These are phyloP conservation scores for Mus minutoides DNA, from an alignment of 2,797 vertebrate species.

Conservation along the genomic window DNA sequence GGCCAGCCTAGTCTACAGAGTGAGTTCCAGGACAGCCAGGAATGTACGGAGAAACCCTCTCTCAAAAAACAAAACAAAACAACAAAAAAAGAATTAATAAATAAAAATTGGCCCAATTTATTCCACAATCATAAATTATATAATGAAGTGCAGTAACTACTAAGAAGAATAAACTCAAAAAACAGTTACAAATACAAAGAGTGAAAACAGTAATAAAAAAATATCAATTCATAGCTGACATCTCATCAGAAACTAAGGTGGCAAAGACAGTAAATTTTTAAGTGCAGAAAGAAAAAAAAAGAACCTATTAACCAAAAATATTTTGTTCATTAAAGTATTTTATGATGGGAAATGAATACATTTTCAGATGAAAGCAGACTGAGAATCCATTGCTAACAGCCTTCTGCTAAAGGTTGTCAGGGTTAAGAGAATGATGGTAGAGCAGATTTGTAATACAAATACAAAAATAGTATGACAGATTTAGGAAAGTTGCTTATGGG, in stretches of 20 bases:
- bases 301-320: neutral
- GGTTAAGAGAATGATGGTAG: neutral
- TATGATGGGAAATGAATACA: conserved; percentile 39
- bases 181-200: neutral
- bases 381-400: conserved; percentile 7
- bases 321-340: conserved; percentile 1
- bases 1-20: too few species aligned
- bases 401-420: conserved; percentile 4
- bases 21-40: too few species aligned
- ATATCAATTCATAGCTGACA: neutral
- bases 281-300: neutral
- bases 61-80: too few species aligned
- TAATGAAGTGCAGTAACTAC: neutral
- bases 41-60: too few species aligned
- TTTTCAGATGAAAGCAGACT: conserved; percentile 43
- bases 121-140: neutral
- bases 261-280: neutral
- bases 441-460: neutral
- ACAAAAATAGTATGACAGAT: neutral
- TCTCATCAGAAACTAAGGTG: conserved; percentile 36
- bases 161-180: neutral
- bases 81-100: neutral
- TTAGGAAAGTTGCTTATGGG: neutral
- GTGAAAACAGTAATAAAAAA: neutral
- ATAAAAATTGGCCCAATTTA: neutral